Base-by-base conservation (phyloP, 1,140 invertebrate species). In the Lutraria rhynchaena region DNA sequence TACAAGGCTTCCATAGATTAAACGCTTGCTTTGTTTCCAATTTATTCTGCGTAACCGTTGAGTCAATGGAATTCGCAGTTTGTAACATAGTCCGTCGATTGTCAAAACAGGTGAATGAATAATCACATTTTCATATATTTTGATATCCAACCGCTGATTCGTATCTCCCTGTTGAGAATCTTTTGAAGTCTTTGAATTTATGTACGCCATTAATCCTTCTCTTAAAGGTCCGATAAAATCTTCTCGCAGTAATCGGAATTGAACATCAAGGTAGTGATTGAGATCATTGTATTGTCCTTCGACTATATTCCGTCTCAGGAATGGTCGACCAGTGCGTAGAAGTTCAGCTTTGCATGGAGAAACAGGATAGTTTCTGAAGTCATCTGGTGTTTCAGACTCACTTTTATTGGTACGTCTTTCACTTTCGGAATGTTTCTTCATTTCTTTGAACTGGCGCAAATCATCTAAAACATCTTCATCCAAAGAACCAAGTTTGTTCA, bases 191-290 rank as follows among this genome's bases (percentile, higher is more conserved):
- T 22, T 46, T 58, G 31, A 76, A 51, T 33, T 24, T n/a, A 71
- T 76, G 67, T 78, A 88, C 55, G 86, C 74, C 1, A 33, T 61
- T 51, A 93, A 87, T 65, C 92, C 92, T 33, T 90, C 82, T 75
- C 92, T 69, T 22, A 93, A 70, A 22, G 92, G 90, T n/a, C 85
- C 63, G 46, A 92, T 74, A 55, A 93, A 91, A 85, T 97, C 96
- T 92, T 97, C 96, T 17, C 95, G 89, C 33, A 97, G 89, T 3
- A 97, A 91, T 13, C 95, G 90, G 87, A 96, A 96, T 83, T 97
- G 96, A 0, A 95, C 93, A 87, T 96, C 95, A 7, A 97, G 90
- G 87, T 97, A 97, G 84, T 96, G 94, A 33, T 95, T 93, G 0
- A 94, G 91, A 88, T 94, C 91, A 9, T 91, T 83, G 88, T 95